Conservation (phyloP, 1,140 invertebrate genomes). For the Battus philenor region DNA sequence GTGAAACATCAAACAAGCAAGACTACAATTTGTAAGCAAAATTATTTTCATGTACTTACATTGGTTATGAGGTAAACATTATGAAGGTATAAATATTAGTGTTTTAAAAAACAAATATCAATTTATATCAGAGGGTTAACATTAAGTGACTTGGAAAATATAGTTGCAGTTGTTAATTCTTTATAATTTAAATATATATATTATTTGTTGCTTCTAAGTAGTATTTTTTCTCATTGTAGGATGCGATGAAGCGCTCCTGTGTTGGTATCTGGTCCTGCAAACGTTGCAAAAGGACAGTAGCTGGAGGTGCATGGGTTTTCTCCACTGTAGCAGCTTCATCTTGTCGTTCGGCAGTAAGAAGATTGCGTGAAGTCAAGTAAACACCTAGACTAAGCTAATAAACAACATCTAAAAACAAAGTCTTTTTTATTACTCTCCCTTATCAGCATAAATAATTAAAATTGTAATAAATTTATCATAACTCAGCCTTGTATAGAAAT, state of each 20-base stretch:
- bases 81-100: too few species aligned
- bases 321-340: conserved; percentile 97
- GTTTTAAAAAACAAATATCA: too few species aligned
- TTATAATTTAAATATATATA: too few species aligned
- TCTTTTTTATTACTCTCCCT: conserved; percentile 28
- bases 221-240: conserved; percentile 79
- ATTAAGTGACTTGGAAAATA: too few species aligned
- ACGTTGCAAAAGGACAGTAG: conserved; percentile 96
- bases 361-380: conserved; percentile 98
- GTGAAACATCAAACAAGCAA: too few species aligned
- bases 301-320: conserved; percentile 97
- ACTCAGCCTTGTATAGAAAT: too few species aligned
- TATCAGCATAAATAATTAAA: conserved; percentile 4
- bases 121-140: too few species aligned
- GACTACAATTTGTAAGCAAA: too few species aligned
- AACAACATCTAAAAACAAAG: conserved; percentile 40
- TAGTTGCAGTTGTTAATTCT: too few species aligned
- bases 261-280: conserved; percentile 99
- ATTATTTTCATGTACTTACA: too few species aligned
- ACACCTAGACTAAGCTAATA: conserved; percentile 68
- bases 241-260: conserved; percentile 97
- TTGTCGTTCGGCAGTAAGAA: conserved; percentile 95
- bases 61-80: too few species aligned
- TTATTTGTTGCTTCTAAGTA: not conserved
- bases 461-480: too few species aligned